phyloP scores from a whole-genome alignment of 2,113 vertebrate genomes.

The Callocephalon fimbriatum region DNA sequence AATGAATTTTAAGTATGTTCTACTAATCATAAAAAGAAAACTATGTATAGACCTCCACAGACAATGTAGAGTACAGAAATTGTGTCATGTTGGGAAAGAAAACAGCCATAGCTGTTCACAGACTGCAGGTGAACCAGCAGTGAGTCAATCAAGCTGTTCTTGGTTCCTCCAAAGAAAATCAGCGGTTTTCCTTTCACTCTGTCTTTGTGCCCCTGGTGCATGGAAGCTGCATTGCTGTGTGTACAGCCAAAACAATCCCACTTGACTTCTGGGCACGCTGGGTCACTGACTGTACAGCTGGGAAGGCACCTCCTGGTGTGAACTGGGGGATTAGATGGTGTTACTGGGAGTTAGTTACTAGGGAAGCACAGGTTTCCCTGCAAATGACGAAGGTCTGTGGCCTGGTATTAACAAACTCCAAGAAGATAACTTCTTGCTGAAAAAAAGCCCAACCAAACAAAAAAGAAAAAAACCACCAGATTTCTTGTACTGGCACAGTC shows the following conservation, averaged over 20 bases:
- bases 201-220: neutral
- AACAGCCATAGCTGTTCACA: neutral
- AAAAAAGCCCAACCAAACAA: neutral
- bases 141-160: accelerated
- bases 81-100: neutral
- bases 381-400: neutral
- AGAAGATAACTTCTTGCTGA: accelerated
- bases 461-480: no score
- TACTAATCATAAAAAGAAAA: neutral
- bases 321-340: neutral
- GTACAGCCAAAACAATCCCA: accelerated
- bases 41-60: neutral
- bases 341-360: neutral
- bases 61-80: neutral
- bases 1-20: neutral
- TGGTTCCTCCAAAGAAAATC: neutral
- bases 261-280: no score
- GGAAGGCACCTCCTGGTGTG: neutral
- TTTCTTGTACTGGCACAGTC: neutral
- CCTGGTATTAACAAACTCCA: neutral
- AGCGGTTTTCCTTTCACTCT: neutral
- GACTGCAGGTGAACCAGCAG: neutral
- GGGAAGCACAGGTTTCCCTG: neutral
- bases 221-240: accelerated
- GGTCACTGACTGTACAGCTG: neutral